phyloP scores from a whole-genome alignment of 2,113 vertebrate species.

The Pan troglodytes region NHGRI_mPanTro3-v2.1_pri NC_072401.2:61730001-61730500 shows the following conservation, averaged over 20 bases:
- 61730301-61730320: not conserved
- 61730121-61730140: not conserved
- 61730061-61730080: not conserved
- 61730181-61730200: not conserved
- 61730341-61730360: not conserved
- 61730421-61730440: not conserved
- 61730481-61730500: not conserved
- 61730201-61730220: not conserved
- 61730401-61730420: not conserved
- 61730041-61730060: not conserved
- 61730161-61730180: constrained; percentile 6
- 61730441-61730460: not conserved
- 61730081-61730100: not conserved
- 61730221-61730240: constrained; percentile 27
- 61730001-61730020: not conserved
- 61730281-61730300: not conserved
- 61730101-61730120: constrained; percentile 47
- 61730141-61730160: not conserved
- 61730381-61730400: not conserved
- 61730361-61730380: not conserved
- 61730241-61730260: not conserved
- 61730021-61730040: not conserved
- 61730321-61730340: not conserved
- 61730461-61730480: not conserved
- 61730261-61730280: not conserved